phyloP scores from a whole-genome alignment of 2,888 invertebrate species.

The Saturnia japonica region DNA sequence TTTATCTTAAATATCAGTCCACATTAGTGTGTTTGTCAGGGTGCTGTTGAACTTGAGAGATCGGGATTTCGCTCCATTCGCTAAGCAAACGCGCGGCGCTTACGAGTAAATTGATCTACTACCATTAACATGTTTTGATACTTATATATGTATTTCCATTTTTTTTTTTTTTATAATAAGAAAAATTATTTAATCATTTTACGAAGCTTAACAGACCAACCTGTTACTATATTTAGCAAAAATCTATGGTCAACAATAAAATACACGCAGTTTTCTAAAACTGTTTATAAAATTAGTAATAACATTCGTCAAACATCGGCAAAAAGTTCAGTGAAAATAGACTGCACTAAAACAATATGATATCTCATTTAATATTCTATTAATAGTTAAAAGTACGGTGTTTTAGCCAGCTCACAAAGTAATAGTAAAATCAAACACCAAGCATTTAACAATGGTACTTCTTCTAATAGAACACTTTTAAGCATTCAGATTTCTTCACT shows the following conservation, averaged over 20 bases:
- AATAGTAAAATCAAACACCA: too few relatives aligned
- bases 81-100: slow-evolving; percentile 30
- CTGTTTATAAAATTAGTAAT: too few relatives aligned
- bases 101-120: slow-evolving; percentile 12
- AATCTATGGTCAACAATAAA: too few relatives aligned
- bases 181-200: neutral
- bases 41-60: slow-evolving; percentile 34
- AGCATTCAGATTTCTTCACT: neutral
- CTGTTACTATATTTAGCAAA: neutral
- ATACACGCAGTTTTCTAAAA: too few relatives aligned
- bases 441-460: too few relatives aligned
- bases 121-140: neutral
- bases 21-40: slow-evolving; percentile 26
- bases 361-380: too few relatives aligned
- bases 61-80: slow-evolving; percentile 37
- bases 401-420: too few relatives aligned
- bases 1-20: slow-evolving; percentile 23
- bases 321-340: too few relatives aligned
- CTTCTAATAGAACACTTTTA: too few relatives aligned
- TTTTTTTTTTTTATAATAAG: neutral
- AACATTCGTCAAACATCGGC: too few relatives aligned
- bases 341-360: too few relatives aligned
- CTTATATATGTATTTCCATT: slow-evolving; percentile 1
- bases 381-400: too few relatives aligned
- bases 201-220: neutral